phyloP scores from a whole-genome alignment of 1,140 invertebrate species.

The Whitmania pigra region DNA sequence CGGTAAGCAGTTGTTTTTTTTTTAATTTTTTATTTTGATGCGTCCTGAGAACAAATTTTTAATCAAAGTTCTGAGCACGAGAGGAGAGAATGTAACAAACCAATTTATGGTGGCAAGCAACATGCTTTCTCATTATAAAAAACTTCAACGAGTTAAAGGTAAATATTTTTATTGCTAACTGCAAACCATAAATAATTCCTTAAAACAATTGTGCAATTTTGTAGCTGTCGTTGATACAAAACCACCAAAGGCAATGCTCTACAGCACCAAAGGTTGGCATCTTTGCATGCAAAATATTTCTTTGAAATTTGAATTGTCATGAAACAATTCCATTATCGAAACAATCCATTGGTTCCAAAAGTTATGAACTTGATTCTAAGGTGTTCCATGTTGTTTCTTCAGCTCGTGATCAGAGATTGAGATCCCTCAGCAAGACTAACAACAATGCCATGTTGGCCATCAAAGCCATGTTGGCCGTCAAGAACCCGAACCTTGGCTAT shows the following conservation, averaged over 20 bases:
- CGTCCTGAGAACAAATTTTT: not conserved
- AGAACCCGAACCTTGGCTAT: not conserved
- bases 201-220: not conserved
- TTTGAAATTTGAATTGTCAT: no score
- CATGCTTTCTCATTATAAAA: slow-evolving; percentile 6
- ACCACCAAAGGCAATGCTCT: slow-evolving; percentile 1
- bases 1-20: not conserved
- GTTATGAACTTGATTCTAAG: not conserved
- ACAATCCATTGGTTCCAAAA: no score
- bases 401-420: slow-evolving; percentile 2
- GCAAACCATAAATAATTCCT: not conserved
- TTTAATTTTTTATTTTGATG: not conserved
- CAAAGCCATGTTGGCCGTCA: not conserved
- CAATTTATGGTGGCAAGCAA: not conserved
- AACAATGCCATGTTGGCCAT: not conserved
- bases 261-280: not conserved
- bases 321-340: not conserved
- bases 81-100: not conserved
- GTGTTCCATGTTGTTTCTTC: not conserved
- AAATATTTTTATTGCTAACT: not conserved
- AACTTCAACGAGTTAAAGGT: not conserved
- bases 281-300: not conserved
- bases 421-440: not conserved
- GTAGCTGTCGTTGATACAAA: not conserved
- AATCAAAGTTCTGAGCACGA: not conserved